Conservation (phyloP, 2,888 invertebrate genomes). For the Platycheirus albimanus region DNA sequence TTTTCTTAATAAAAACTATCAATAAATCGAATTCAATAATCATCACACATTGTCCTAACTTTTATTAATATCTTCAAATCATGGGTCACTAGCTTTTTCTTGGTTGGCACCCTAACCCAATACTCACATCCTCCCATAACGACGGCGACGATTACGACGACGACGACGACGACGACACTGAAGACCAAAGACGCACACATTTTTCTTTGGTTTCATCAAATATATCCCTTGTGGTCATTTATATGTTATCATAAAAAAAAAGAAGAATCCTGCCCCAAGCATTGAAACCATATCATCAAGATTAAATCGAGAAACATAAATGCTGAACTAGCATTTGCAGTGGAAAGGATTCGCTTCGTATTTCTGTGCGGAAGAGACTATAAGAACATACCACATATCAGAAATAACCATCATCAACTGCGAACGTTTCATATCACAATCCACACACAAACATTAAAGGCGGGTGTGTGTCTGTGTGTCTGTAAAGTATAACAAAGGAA, state of each 20-base stretch:
- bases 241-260: slow-evolving; percentile 36
- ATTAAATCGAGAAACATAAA: slow-evolving; percentile 64
- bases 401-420: slow-evolving; percentile 45
- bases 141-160: no score
- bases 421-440: slow-evolving; percentile 12
- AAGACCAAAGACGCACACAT: slow-evolving; percentile 9
- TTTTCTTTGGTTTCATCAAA: slow-evolving; percentile 38
- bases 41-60: slow-evolving; percentile 30
- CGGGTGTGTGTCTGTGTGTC: neutral
- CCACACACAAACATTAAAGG: no score
- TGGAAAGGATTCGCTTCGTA: slow-evolving; percentile 52
- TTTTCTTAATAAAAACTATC: slow-evolving; percentile 31
- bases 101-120: neutral
- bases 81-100: slow-evolving; percentile 42
- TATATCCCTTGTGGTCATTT: slow-evolving; percentile 38
- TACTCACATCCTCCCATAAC: no score
- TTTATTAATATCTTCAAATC: slow-evolving; percentile 39
- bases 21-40: slow-evolving; percentile 25
- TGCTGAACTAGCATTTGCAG: slow-evolving; percentile 60
- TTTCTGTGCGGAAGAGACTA: neutral
- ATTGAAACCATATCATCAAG: slow-evolving; percentile 57
- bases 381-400: slow-evolving; percentile 7
- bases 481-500: slow-evolving; percentile 15
- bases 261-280: slow-evolving; percentile 35
- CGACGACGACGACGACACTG: no score